phyloP scores from a whole-genome alignment of 2,797 vertebrate species.

The Anniella stebbinsi region DNA sequence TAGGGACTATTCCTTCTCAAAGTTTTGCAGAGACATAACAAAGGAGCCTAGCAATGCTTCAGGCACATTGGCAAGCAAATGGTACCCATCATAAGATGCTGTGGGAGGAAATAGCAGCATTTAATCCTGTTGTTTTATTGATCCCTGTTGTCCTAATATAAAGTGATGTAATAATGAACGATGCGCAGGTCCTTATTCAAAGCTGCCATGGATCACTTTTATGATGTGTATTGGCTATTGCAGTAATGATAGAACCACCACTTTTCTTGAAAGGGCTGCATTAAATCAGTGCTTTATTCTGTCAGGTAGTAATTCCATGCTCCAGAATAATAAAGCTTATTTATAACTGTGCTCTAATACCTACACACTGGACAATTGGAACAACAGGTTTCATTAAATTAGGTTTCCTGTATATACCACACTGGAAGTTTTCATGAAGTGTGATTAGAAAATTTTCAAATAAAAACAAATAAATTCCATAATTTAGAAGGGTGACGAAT shows the following conservation, averaged over 20 bases:
- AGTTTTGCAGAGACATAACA: conserved; percentile 40
- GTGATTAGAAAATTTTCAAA: conserved; percentile 32
- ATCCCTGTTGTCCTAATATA: conserved; percentile 76
- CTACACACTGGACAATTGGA: conserved; percentile 58
- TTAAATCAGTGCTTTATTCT: conserved; percentile 76
- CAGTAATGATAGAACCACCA: conserved; percentile 75
- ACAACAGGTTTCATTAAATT: conserved; percentile 59
- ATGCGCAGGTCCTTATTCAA: conserved; percentile 69
- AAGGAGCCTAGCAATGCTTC: conserved; percentile 28
- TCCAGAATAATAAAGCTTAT: conserved; percentile 75
- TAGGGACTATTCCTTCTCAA: conserved; percentile 24
- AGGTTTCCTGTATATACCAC: conserved; percentile 52
- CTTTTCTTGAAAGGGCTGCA: conserved; percentile 74
- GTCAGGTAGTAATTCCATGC: conserved; percentile 75
- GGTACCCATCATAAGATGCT: conserved; percentile 69
- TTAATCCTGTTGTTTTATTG: conserved; percentile 76
- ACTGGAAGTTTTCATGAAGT: neutral
- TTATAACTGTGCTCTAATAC: conserved; percentile 66
- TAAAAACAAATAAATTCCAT: neutral
- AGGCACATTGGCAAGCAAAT: conserved; percentile 68
- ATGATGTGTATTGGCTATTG: conserved; percentile 76
- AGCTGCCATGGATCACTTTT: conserved; percentile 77
- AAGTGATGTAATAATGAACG: conserved; percentile 77
- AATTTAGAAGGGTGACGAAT: conserved; percentile 23
- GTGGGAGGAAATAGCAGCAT: conserved; percentile 66